Conservation (phyloP, 2,797 vertebrate species). For the Synaphobranchus kaupii region DNA sequence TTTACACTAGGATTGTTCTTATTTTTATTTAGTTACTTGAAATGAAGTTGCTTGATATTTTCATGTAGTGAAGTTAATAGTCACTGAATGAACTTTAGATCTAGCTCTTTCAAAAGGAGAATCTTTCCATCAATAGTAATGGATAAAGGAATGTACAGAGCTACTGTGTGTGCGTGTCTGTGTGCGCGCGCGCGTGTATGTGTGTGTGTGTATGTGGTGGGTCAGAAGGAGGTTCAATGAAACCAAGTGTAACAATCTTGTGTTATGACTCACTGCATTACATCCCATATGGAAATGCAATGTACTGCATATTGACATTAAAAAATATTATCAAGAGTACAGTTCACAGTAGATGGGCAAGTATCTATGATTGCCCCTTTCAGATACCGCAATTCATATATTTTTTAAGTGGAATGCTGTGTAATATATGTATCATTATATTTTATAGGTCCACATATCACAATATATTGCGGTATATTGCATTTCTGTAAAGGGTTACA, state of each 20-base stretch:
- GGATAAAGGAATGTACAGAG: neutral
- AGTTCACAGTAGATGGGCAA: neutral
- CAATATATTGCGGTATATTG: neutral
- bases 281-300: too few species aligned
- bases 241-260: neutral
- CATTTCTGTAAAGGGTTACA: neutral
- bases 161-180: neutral
- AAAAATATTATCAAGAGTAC: neutral
- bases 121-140: neutral
- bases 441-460: neutral
- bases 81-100: neutral
- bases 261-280: neutral
- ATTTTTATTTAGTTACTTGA: conserved; percentile 1
- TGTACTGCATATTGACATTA: too few species aligned
- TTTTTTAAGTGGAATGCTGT: neutral
- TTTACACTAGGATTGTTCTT: neutral
- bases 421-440: neutral
- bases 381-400: neutral
- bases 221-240: neutral
- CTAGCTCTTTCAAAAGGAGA: neutral
- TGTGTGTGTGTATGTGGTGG: neutral
- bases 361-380: neutral
- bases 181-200: neutral
- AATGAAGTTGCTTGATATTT: neutral
- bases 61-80: neutral